A percentile compares a stretch with the other conserved stretches of the same genome.
These are phyloP conservation scores for Caerostris darwini DNA, from an alignment of 1,140 invertebrate species.

Conservation along the genomic window DNA sequence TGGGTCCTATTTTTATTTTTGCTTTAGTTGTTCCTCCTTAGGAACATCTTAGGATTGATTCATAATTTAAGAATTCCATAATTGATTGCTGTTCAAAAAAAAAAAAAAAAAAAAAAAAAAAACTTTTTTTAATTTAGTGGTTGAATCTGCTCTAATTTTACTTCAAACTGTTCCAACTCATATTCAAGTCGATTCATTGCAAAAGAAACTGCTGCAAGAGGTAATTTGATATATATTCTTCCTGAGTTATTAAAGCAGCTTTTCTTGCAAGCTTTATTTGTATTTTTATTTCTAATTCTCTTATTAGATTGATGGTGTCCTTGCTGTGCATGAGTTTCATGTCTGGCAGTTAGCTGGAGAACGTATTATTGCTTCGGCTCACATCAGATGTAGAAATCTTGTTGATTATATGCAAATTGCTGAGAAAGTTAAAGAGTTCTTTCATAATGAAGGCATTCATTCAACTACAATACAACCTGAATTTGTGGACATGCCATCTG, in stretches of 20 bases:
- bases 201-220: conserved; percentile 82
- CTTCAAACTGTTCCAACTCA: conserved; percentile 85
- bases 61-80: too few relatives aligned
- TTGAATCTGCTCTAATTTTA: conserved; percentile 84
- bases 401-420: conserved; percentile 84
- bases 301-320: conserved; percentile 83
- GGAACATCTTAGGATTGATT: too few relatives aligned
- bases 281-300: neutral
- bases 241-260: neutral
- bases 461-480: conserved; percentile 86
- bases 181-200: conserved; percentile 83
- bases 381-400: conserved; percentile 84
- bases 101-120: too few relatives aligned
- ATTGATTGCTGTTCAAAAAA: too few relatives aligned
- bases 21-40: too few relatives aligned
- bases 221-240: conserved; percentile 79
- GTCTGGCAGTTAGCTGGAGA: conserved; percentile 85
- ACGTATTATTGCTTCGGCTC: conserved; percentile 85
- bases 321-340: conserved; percentile 85
- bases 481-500: conserved; percentile 80
- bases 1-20: too few relatives aligned
- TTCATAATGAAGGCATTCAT: conserved; percentile 85
- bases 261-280: neutral
- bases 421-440: conserved; percentile 94
- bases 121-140: conserved; percentile 79